Evolutionary conservation across 2,113 vertebrate genomes (phyloP).

Genomic region (Columbina picui): DNA sequence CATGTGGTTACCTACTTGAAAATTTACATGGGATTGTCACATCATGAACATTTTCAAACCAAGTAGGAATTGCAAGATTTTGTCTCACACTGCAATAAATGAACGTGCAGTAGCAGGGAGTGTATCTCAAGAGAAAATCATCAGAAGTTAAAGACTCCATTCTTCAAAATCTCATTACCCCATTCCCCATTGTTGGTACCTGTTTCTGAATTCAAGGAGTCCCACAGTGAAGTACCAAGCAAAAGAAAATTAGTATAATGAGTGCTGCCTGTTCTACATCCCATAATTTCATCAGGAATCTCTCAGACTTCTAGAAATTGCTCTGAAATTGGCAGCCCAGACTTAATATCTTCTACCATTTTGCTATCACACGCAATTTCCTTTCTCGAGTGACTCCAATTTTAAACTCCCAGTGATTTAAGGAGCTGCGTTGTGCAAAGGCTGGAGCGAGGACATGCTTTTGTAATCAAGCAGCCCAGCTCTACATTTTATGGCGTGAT

Average conservation of each 20-base stretch:
- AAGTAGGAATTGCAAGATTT: background rate
- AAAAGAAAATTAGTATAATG: background rate
- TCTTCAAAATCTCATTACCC: background rate
- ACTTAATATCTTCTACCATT: conserved; percentile 35
- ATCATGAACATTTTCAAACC: background rate
- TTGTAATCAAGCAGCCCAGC: conserved; percentile 42
- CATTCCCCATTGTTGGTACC: background rate
- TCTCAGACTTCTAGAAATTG: conserved; percentile 25
- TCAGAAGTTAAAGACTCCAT: background rate
- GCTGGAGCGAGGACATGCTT: conserved; percentile 13
- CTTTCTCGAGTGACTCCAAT: conserved; percentile 15
- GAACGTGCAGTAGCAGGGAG: background rate
- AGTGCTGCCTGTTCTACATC: background rate
- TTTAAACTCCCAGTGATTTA: conserved; percentile 50
- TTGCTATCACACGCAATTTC: conserved; percentile 31
- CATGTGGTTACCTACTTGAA: background rate
- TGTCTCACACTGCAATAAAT: background rate
- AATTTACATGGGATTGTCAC: background rate
- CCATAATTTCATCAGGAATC: background rate
- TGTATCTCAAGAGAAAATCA: background rate
- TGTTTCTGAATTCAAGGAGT: background rate
- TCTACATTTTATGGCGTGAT: conserved; percentile 26
- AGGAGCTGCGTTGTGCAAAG: conserved; percentile 36
- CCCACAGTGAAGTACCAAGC: background rate
- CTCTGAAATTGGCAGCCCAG: conserved; percentile 27